Evolutionary conservation across 2,888 invertebrate species (phyloP).

Genomic region (Nymphalis urticae): DNA sequence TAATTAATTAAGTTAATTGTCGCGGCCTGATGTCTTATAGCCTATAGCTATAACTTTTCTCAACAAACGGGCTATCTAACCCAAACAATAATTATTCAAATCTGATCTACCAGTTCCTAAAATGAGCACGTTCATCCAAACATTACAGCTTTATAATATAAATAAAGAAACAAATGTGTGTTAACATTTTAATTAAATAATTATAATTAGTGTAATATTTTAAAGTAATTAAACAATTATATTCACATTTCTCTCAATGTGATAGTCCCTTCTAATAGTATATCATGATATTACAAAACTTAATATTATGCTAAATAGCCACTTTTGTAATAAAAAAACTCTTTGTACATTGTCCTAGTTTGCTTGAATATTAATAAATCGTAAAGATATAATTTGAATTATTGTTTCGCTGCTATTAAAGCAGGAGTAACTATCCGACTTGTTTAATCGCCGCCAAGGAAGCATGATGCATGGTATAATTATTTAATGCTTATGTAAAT

Average conservation of each 20-base stretch:
- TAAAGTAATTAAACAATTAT: neutral
- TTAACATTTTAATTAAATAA: too few relatives aligned
- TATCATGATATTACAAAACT: slow-evolving; percentile 10
- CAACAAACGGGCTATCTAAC: too few relatives aligned
- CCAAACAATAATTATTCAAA: too few relatives aligned
- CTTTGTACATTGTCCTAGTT: slow-evolving; percentile 12
- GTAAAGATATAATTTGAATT: slow-evolving; percentile 13
- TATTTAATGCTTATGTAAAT: slow-evolving; percentile 16
- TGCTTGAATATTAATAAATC: slow-evolving; percentile 12
- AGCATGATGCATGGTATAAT: slow-evolving; percentile 16
- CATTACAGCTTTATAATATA: too few relatives aligned
- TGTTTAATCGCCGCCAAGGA: slow-evolving; percentile 25
- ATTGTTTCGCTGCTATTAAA: neutral
- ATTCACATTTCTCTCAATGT: neutral
- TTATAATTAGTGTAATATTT: neutral
- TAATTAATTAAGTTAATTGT: too few relatives aligned
- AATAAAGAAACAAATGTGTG: too few relatives aligned
- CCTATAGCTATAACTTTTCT: too few relatives aligned
- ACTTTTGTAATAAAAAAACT: slow-evolving; percentile 5
- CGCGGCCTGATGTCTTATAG: too few relatives aligned
- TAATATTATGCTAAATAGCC: slow-evolving; percentile 5
- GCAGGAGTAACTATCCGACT: slow-evolving; percentile 16
- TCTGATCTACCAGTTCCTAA: too few relatives aligned
- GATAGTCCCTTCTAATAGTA: neutral
- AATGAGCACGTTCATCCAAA: too few relatives aligned